These are phyloP conservation scores for Globodera rostochiensis DNA, from an alignment of 1,140 invertebrate genomes.

Conservation along the genomic window DNA sequence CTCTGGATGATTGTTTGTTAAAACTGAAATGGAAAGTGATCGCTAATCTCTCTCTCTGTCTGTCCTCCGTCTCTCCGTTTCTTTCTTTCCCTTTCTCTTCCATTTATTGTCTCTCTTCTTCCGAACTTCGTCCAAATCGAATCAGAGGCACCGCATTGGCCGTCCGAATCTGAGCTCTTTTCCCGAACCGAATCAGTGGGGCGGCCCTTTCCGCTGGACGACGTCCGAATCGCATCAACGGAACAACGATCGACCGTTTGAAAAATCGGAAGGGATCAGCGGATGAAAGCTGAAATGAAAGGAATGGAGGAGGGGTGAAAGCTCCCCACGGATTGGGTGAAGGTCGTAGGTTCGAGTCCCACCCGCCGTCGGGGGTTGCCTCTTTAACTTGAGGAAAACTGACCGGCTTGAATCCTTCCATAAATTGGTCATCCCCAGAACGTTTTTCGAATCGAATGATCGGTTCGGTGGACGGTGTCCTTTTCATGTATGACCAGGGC, in stretches of 20 bases:
- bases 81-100: constrained; percentile 6
- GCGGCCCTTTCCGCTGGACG: constrained; percentile 11
- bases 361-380: too few relatives aligned
- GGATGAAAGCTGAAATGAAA: neutral
- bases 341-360: too few relatives aligned
- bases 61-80: too few relatives aligned
- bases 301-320: neutral
- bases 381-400: too few relatives aligned
- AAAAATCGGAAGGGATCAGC: neutral
- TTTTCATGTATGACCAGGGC: constrained; percentile 30
- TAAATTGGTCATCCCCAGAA: constrained; percentile 13
- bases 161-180: constrained; percentile 28
- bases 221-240: constrained; percentile 43
- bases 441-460: constrained; percentile 54
- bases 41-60: neutral
- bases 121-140: constrained; percentile 40
- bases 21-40: neutral
- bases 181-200: constrained; percentile 51
- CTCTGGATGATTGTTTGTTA: neutral
- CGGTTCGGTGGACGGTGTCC: constrained; percentile 30
- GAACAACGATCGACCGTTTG: neutral
- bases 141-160: constrained; percentile 36
- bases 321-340: too few relatives aligned
- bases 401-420: neutral
- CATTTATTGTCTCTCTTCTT: neutral